A percentile compares a stretch with the other conserved stretches of the same genome.
phyloP scores from a whole-genome alignment of 92 coral and sea anemone species.

The Bergia puertoricense region DNA sequence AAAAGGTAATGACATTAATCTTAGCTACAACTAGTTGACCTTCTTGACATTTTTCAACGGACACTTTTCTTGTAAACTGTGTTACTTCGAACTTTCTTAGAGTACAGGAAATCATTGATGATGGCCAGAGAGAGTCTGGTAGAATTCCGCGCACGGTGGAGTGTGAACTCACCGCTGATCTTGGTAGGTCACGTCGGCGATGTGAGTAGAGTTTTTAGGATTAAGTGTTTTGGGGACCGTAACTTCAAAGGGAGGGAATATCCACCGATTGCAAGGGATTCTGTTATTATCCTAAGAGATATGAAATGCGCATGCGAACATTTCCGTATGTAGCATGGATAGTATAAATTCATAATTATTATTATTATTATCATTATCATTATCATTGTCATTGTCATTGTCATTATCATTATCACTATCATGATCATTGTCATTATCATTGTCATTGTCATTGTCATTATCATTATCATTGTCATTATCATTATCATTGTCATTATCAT shows the following conservation, averaged over 20 bases:
- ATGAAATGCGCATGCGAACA: no score
- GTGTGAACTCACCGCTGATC: slow-evolving; percentile 93
- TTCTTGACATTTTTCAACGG: not conserved
- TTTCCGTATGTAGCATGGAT: no score
- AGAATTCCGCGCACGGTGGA: slow-evolving; percentile 97
- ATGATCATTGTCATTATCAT: no score
- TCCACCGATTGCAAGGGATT: no score
- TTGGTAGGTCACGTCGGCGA: slow-evolving; percentile 57
- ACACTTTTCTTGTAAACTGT: not conserved
- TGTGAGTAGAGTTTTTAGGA: not conserved
- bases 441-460: no score
- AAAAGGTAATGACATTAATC: not conserved
- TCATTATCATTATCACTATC: no score
- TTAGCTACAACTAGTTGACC: not conserved
- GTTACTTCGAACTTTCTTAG: slow-evolving; percentile 33
- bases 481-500: no score
- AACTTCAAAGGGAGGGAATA: not conserved
- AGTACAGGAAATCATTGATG: slow-evolving; percentile 98
- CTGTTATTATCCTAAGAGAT: no score
- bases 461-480: no score
- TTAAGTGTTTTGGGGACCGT: not conserved
- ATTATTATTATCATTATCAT: no score
- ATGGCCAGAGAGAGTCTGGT: slow-evolving; percentile 89
- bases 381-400: no score
- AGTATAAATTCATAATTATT: no score